These are phyloP conservation scores for Phymanthus crucifer DNA, from an alignment of 92 coral and sea anemone species.

Conservation along the genomic window DNA sequence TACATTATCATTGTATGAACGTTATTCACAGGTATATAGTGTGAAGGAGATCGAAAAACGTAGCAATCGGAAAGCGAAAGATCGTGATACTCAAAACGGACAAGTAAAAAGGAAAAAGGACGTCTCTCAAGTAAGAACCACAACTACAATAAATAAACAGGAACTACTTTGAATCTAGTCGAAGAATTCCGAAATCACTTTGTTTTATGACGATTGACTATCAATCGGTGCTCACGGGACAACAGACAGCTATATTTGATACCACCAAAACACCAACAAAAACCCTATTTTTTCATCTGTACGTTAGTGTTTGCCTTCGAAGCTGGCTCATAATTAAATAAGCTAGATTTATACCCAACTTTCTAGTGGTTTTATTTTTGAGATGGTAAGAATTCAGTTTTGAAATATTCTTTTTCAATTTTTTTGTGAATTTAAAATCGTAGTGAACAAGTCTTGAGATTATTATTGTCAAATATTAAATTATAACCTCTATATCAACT, in stretches of 20 bases:
- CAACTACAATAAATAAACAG: background rate
- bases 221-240: background rate
- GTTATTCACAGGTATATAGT: constrained; percentile 15
- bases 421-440: background rate
- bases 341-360: background rate
- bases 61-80: constrained; percentile 59
- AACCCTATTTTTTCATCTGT: background rate
- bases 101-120: constrained; percentile 37
- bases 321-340: background rate
- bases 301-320: background rate
- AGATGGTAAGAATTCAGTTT: background rate
- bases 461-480: background rate
- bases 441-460: background rate
- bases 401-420: background rate
- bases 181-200: constrained; percentile 13
- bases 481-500: too few relatives aligned
- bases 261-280: background rate
- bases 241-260: background rate
- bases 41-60: constrained; percentile 60
- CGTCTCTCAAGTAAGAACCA: constrained; percentile 21
- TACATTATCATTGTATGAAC: background rate
- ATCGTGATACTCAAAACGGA: constrained; percentile 45
- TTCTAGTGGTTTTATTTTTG: background rate
- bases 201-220: constrained; percentile 15
- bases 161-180: background rate